phyloP scores from a whole-genome alignment of 2,113 vertebrate species.

The Marmota monax region DNA sequence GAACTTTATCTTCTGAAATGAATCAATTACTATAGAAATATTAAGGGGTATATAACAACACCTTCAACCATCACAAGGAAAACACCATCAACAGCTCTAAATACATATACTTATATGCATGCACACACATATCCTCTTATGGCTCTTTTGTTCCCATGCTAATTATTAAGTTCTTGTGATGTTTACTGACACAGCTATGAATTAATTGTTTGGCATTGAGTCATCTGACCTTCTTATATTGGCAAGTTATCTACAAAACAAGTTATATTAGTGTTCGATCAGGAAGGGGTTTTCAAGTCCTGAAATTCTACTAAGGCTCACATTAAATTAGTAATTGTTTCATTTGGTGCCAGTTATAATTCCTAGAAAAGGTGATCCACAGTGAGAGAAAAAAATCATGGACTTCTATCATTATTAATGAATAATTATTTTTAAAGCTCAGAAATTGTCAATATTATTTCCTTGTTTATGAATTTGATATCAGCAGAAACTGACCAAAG shows the following conservation, averaged over 20 bases:
- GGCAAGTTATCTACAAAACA: background rate
- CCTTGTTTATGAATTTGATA: background rate
- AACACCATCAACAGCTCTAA: no score
- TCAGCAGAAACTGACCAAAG: background rate
- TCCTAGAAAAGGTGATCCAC: background rate
- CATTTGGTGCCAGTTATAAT: background rate
- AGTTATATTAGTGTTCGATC: background rate
- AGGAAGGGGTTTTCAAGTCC: background rate
- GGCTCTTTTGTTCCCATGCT: background rate
- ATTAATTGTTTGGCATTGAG: background rate
- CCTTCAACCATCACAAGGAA: background rate
- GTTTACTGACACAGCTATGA: background rate
- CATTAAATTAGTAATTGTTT: background rate
- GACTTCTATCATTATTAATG: background rate
- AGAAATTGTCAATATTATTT: background rate
- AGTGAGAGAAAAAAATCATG: background rate
- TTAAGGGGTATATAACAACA: rapidly evolving
- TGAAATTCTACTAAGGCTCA: background rate
- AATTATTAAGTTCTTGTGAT: background rate
- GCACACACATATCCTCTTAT: background rate
- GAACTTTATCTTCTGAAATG: background rate
- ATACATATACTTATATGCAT: background rate
- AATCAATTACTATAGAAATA: background rate
- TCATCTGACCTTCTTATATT: background rate
- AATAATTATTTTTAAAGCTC: background rate